Base-by-base conservation (phyloP, 2,113 vertebrate genomes). In the Periophthalmodon schlosseri region DNA sequence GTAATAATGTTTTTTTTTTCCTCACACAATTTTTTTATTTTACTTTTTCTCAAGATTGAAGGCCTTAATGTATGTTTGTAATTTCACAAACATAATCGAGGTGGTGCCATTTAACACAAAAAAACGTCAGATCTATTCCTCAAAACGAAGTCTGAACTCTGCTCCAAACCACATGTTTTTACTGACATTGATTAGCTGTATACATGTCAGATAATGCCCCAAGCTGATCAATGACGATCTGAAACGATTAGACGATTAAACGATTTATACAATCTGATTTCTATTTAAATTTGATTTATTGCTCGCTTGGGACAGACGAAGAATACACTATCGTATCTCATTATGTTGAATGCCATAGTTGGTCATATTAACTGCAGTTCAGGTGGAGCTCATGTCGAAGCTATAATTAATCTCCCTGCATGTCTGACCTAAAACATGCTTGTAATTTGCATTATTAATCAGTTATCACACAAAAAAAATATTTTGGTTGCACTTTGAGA, bases 311-410 rank as follows among this genome's bases (percentile, higher is more conserved):
- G 57, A 24, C 57, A 5, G 57, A 11, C 57, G 14, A 14, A 12
- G 13, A 28, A 14, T 58, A 58, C 13, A 24, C 5, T 23, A 21
- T 23, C 57, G 9, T n/a, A 56, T 56, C 52, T 11, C 52, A 21
- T 56, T 56, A 56, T 8, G 10, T 3, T 56, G 52, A 7, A 52
- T 16, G 5, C 15, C 16, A 5, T 1, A 52, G 49, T 20, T 4
- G 16, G 49, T 52, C 21, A 57, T n/a, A 21, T 57, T 23, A 54
- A 23, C 24, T 39, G 10, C 0, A n/a, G 16, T 44, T 7, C 20
- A 50, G 70, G 6, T 39, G 63, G 21, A 78, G 68, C 28, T 44
- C 44, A 61, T 73, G 39, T 56, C 21, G 54, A 4, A 54, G 67
- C 56, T 49, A 11, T 2, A 33, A 13, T 72, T 11, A 69, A 58